Evolutionary conservation across 2,797 vertebrate species (phyloP), one percentile per base, ranked within the genome.

Genomic region (Anolis apletophallus): DNA sequence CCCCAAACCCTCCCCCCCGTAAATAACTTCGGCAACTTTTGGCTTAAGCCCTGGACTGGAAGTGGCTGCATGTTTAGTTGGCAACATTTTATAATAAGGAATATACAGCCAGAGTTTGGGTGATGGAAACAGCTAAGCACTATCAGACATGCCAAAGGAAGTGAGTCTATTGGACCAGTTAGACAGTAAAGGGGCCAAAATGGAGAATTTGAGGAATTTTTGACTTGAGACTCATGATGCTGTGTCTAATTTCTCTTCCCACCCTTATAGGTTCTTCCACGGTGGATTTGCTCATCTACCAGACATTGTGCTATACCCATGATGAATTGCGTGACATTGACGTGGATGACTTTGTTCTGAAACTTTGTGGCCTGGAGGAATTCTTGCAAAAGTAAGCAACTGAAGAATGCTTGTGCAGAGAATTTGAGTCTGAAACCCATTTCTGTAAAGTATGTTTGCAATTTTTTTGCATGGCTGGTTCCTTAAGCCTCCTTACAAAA

Each of bases 271-370:
- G 98, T 73, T 98, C 98, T 2, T 99, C 98, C 91, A 98, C 98
- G 0, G 97, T 98, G 64, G 98, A 99, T 93, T 95, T 99, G 93
- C 97, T 99, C 67, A 98, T 99, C 95, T 98, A 99, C 90, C 98
- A 99, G 96, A 98, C 98, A 0, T 95, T 99, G 90, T 99, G 98
- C 88, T 99, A 98, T 77, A 97, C 98, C 29, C 97, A 98, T 21
- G 98, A 99, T 0, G 97, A 99, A 78, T 96, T 99, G 90, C 96
- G 95, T 36, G 85, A 96, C 14, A 81, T 98, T 1, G 96, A 98
- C 0, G 97, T 99, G 67, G 97, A 98, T 0, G 95, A 98, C 79
- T 99, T 98, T 12, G 93, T 99, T 90, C 96, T 99, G 88, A 99
- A 99, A 92, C 96, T 98, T 84, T 98, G 98, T 1, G 98, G 98